Evolutionary conservation across 2,888 invertebrate genomes (phyloP), one percentile per base, ranked within the genome.

Genomic region (Drosophila tanythrix): DNA sequence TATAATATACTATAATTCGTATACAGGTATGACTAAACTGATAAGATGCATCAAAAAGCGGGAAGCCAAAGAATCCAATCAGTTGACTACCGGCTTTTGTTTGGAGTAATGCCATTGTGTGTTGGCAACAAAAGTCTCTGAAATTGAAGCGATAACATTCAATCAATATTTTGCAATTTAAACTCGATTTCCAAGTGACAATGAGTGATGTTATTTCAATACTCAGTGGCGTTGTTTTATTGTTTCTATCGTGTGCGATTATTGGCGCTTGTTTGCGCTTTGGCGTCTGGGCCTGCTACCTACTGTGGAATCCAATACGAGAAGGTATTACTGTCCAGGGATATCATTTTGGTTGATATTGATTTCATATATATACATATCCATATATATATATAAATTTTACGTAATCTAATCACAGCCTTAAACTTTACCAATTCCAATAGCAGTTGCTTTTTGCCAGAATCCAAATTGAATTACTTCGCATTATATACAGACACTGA

Each of bases 181-280:
- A 36, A 51, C 18, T 29, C 18, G 18, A 25, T 5, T 43, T 50
- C 0, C 5, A 25, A 27, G 52, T 48, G 4, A 76, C 25, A 52
- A 87, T 91, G 87, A 60, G 74, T 21, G 76, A 81, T 51, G 27
- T 88, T 6, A 31, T 90, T 25, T 65, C 88, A 8, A 89, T 87
- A 65, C 60, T 91, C 33, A 78, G 81, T 35, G 86, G 88, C 50
- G 82, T 91, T 51, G 85, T 90, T 38, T 76, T 91, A 61, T 67
- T 91, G 15, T 83, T 90, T 25, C 27, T 91, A 5, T 76, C 81
- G 31, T 84, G 82, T 58, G 83, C 79, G 10, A 55, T 90, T 4
- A 73, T 85, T 50, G 82, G 85, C 48, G 90, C 89, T 50, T 91
- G 86, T 57, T 66, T 92, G 52, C 82, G 91, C 11, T 80, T 87